Conservation (phyloP, 2,888 invertebrate genomes). For the Micropterix aruncella region DNA sequence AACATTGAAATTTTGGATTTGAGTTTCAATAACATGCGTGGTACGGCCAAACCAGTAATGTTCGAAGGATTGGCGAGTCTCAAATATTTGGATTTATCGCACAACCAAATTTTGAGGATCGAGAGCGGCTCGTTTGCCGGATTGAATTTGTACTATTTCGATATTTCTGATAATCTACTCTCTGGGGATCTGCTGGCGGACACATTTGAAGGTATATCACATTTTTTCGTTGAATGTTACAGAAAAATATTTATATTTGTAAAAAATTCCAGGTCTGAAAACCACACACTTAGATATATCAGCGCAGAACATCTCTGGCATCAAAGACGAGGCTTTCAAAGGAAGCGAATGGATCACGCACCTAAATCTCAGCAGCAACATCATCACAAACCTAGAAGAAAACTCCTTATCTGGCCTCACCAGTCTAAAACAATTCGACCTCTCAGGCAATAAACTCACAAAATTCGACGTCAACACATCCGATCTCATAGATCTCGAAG, state of each 20-base stretch:
- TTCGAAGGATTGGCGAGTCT: not conserved
- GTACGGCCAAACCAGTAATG: not conserved
- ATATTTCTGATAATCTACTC: not conserved
- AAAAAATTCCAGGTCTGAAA: not conserved
- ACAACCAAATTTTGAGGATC: not conserved
- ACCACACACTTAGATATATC: not conserved
- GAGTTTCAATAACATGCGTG: not conserved
- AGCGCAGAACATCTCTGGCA: not conserved
- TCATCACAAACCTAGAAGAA: not conserved
- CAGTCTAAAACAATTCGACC: not conserved
- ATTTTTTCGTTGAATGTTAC: not conserved
- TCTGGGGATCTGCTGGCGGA: not conserved
- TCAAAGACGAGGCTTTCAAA: not conserved
- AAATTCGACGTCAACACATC: not conserved
- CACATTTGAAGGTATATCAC: not conserved
- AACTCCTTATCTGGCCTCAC: not conserved
- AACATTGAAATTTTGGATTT: not conserved
- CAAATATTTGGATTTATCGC: not conserved
- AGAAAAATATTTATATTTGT: too few species aligned
- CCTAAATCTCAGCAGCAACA: not conserved
- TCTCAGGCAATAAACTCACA: not conserved
- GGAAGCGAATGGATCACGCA: not conserved
- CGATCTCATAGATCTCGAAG: not conserved
- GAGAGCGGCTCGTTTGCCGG: not conserved
- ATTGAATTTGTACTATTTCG: not conserved